Evolutionary conservation across 2,113 vertebrate genomes (phyloP), one percentile per base, ranked within the genome.

Genomic region (Xiphorhynchus elegans): DNA sequence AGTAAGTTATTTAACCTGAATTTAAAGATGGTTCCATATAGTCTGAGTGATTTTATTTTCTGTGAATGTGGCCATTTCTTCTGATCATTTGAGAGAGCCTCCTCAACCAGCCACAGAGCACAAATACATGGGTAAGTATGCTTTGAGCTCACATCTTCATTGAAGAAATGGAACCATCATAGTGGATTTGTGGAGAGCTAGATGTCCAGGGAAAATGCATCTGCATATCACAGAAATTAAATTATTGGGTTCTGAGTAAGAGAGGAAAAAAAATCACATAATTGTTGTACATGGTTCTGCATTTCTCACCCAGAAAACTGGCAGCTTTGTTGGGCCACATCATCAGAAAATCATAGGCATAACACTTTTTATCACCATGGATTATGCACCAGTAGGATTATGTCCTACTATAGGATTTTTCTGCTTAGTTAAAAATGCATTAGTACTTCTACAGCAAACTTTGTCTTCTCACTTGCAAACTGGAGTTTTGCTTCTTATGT

Each of bases 1-100:
- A 88, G 59, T 47, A 93, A 94, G 53, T 80, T 95, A 93, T 91
- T 95, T 96, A 97, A 95, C 56, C 40, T 87, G 58, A 96, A 67
- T 94, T 85, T 94, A 56, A 94, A 78, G 53, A 85, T 42, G 84
- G n/a, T 78, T 89, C 44, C 9, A 15, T 73, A 42, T 35, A 88
- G 64, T 59, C 25, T 66, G 35, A 91, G 49, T 63, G 31, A 82
- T 91, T 96, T 93, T 56, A 55, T 94, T 95, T 93, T 82, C 76
- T 63, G 18, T 66, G 56, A 90, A 79, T 4, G 18, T 90, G 70
- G 67, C 74, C 59, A 42, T 93, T 97, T 96, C 62, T 83, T 64
- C 18, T 93, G 63, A 68, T 58, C 72, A 53, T 93, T 81, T 90
- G 83, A 84, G 35, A 77, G 50, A 80, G 24, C n/a, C 39, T 63